These are phyloP conservation scores for Phengaris alcon DNA, from an alignment of 2,888 invertebrate genomes.

Conservation along the genomic window DNA sequence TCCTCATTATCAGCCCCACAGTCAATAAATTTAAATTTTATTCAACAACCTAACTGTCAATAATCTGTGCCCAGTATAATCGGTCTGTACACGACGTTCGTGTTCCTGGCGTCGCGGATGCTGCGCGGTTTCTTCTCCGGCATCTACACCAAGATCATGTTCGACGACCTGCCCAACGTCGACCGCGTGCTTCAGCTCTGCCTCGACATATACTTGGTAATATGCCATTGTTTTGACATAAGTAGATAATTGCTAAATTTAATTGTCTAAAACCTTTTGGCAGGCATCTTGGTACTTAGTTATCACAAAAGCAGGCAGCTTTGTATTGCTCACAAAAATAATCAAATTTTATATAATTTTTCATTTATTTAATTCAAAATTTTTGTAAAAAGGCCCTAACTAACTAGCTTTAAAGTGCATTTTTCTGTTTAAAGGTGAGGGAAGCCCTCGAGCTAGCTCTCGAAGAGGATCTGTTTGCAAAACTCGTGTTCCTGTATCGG, in stretches of 20 bases:
- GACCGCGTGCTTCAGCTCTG: conserved; percentile 90
- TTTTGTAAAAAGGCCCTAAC: too few species aligned
- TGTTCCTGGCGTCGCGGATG: conserved; percentile 94
- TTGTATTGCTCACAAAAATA: too few species aligned
- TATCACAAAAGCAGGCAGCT: too few species aligned
- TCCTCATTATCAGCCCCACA: neutral
- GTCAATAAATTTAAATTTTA: neutral
- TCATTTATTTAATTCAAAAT: too few species aligned
- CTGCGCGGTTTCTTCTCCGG: conserved; percentile 94
- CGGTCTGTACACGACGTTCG: conserved; percentile 96
- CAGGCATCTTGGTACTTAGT: too few species aligned
- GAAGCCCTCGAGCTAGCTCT: conserved; percentile 94
- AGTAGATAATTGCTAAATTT: too few species aligned
- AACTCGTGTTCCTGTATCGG: conserved; percentile 97
- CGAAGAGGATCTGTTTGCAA: conserved; percentile 98
- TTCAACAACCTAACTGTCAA: neutral
- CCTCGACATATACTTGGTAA: conserved; percentile 88
- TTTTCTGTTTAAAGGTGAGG: conserved; percentile 81
- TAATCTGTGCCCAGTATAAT: conserved; percentile 86
- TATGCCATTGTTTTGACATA: neutral
- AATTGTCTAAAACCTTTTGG: too few species aligned
- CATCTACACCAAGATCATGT: conserved; percentile 93
- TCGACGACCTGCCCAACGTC: conserved; percentile 91
- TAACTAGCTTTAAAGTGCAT: neutral
- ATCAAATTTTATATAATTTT: too few species aligned